Evolutionary conservation across 1,140 invertebrate genomes (phyloP), one percentile per base, ranked within the genome.

Genomic region (Zaprionus davidi): DNA sequence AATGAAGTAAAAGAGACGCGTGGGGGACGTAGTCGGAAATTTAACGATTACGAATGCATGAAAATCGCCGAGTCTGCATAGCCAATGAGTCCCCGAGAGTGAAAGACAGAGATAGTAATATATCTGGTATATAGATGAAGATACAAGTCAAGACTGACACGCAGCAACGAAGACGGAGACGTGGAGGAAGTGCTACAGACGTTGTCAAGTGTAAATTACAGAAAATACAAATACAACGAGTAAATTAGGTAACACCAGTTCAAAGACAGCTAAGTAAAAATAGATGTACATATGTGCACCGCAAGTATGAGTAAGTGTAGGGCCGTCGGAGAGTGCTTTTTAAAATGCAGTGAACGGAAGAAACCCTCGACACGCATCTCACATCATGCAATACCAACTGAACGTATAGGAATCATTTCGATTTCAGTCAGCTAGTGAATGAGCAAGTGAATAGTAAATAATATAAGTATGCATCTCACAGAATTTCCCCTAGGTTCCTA

Each of bases 21-120:
- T 17, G 28, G 22, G 46, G 38, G 15, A 51, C 36, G 38, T 31
- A 56, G 77, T 55, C 78, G 78, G 82, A 85, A 83, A 85, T 73
- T 77, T 67, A 67, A 73, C 64, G 46, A 85, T 85, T 86, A 36
- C 62, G 74, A 81, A 84, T 84, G 78, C 70, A 86, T 67, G 41
- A 76, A 84, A 74, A 75, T 26, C 63, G 71, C 53, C 70, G 67
- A 82, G 62, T 75, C 68, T 71, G 82, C 82, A 84, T 86, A 62
- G 71, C 63, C 58, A 76, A 86, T 78, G 69, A 66, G 55, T 55
- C 62, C 62, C 55, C 60, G 55, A 76, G 78, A 5, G 73, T 11
- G 65, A 57, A 24, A 13, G 24, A 73, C 31, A 59, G 72, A 46
- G 63, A 71, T 31, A 38, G 49, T 64, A 28, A 51, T 57, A 66